These are phyloP conservation scores for Dysmachus trigonus DNA, from an alignment of 2,888 invertebrate genomes.

Conservation along the genomic window DNA sequence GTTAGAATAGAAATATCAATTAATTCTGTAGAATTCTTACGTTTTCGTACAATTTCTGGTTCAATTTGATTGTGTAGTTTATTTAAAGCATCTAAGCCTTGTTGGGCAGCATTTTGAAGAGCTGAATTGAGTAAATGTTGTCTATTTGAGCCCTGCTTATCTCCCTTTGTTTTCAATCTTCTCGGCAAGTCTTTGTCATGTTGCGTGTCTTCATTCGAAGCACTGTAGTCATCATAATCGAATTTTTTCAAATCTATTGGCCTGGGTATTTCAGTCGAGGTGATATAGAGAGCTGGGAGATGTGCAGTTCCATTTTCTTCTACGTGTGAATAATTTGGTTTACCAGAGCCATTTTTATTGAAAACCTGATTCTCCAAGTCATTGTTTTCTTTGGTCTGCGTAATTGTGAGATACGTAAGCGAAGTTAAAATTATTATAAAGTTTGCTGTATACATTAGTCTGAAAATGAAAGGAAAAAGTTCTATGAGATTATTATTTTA, in stretches of 20 bases:
- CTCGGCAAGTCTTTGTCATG: constrained; percentile 31
- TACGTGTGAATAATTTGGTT: neutral
- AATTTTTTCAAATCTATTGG: constrained; percentile 39
- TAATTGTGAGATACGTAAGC: constrained; percentile 18
- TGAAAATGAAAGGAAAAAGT: constrained; percentile 11
- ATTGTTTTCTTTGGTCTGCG: constrained; percentile 34
- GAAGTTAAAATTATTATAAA: neutral
- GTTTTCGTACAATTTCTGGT: constrained; percentile 61
- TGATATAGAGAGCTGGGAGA: neutral
- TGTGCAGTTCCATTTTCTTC: neutral
- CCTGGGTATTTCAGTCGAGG: constrained; percentile 32
- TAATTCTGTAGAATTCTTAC: constrained; percentile 50
- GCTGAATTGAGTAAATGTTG: constrained; percentile 60
- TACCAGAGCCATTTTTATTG: neutral
- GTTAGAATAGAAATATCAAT: neutral
- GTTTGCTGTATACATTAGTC: constrained; percentile 42
- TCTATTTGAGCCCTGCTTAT: constrained; percentile 49
- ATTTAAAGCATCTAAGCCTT: constrained; percentile 62
- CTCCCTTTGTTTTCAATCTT: constrained; percentile 1
- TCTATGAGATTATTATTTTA: neutral
- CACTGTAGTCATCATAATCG: constrained; percentile 30
- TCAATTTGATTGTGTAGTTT: constrained; percentile 61
- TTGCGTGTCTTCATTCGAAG: neutral
- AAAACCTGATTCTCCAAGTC: neutral
- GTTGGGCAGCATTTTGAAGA: constrained; percentile 60